Evolutionary conservation across 2,888 invertebrate species (phyloP).

Genomic region (Dynastes grantii): DNA sequence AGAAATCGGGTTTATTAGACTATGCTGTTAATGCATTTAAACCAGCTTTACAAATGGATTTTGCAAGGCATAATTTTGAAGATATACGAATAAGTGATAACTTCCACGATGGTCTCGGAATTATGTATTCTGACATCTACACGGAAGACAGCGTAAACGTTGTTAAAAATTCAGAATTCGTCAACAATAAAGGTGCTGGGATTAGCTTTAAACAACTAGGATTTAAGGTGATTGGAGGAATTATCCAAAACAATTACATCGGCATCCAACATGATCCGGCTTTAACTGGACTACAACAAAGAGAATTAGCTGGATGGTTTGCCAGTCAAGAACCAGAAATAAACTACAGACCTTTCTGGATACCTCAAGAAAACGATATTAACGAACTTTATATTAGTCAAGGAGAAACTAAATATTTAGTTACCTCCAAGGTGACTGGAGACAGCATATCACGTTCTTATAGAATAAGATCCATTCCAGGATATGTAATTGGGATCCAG

Average conservation of each 20-base stretch:
- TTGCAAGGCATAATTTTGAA: constrained; percentile 87
- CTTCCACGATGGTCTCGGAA: constrained; percentile 93
- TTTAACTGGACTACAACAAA: constrained; percentile 85
- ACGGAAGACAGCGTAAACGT: constrained; percentile 87
- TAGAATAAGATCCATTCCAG: constrained; percentile 82
- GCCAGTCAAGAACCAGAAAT: constrained; percentile 80
- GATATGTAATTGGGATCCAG: constrained; percentile 91
- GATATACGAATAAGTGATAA: constrained; percentile 88
- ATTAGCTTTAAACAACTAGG: constrained; percentile 92
- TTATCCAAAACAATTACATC: constrained; percentile 88
- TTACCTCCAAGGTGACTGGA: constrained; percentile 79
- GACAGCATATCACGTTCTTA: constrained; percentile 75
- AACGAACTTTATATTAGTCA: constrained; percentile 77
- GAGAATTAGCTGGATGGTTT: constrained; percentile 96
- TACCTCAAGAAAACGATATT: constrained; percentile 77
- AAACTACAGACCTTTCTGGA: constrained; percentile 81
- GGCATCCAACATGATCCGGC: constrained; percentile 96
- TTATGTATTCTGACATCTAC: constrained; percentile 95
- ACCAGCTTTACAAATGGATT: constrained; percentile 91
- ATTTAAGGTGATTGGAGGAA: constrained; percentile 83
- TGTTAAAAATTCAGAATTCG: constrained; percentile 88
- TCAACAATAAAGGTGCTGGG: constrained; percentile 89
- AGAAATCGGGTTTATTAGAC: constrained; percentile 94
- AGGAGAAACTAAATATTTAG: constrained; percentile 85
- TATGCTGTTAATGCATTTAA: constrained; percentile 91